Evolutionary conservation across 2,888 invertebrate genomes (phyloP).

Genomic region (Timema cristinae): DNA sequence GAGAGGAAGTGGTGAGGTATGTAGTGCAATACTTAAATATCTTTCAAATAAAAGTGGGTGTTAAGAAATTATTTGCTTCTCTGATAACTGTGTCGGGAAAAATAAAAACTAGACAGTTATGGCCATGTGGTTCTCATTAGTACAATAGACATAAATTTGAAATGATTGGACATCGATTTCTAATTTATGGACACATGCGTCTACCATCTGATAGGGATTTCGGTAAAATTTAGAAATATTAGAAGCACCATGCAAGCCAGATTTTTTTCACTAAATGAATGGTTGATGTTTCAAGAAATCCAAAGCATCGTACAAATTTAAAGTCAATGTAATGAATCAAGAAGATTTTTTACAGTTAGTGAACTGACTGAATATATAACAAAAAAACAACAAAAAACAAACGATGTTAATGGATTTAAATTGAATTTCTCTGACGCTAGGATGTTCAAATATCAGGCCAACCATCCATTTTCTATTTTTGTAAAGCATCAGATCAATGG

Average conservation of each 20-base stretch:
- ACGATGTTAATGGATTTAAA: too few species aligned
- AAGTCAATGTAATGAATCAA: neutral
- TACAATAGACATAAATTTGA: neutral
- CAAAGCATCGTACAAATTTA: neutral
- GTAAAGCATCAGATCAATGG: too few species aligned
- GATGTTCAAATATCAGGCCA: too few species aligned
- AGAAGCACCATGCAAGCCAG: neutral
- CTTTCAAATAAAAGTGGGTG: neutral
- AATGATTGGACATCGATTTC: neutral
- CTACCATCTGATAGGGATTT: neutral
- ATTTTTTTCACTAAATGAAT: neutral
- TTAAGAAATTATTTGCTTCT: neutral
- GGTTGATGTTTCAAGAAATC: neutral
- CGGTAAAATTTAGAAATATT: neutral
- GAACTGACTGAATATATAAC: neutral
- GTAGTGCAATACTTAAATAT: conserved; percentile 1
- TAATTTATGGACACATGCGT: neutral
- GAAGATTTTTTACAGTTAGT: neutral
- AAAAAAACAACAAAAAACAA: neutral
- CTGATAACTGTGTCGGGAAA: neutral
- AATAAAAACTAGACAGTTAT: conserved; percentile 1
- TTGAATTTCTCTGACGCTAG: too few species aligned
- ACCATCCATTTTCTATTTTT: too few species aligned
- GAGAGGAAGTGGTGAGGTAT: conserved; percentile 9
- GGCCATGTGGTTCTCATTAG: neutral